phyloP scores from a whole-genome alignment of 2,888 invertebrate species.

The Athetis lepigone region DNA sequence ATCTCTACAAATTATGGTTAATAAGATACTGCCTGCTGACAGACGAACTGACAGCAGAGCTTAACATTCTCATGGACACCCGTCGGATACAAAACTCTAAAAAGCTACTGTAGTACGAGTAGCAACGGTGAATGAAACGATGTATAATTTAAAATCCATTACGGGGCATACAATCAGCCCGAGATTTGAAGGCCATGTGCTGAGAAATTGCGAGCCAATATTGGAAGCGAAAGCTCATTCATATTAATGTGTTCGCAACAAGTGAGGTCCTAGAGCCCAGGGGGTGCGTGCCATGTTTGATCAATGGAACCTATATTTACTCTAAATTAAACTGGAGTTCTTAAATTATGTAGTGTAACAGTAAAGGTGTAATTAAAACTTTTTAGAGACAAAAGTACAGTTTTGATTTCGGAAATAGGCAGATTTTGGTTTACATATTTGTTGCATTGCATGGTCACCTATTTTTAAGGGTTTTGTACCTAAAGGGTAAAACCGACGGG shows the following conservation, averaged over 20 bases:
- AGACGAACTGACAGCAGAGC: no score
- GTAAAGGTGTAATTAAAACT: no score
- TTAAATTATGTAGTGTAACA: constrained; percentile 7
- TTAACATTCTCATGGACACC: no score
- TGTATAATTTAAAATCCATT: constrained; percentile 83
- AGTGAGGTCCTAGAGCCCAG: constrained; percentile 38
- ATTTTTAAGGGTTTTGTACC: no score
- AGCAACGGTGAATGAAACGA: constrained; percentile 71
- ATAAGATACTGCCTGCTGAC: no score
- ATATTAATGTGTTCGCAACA: constrained; percentile 71
- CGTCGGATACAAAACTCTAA: no score
- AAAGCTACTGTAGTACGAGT: constrained; percentile 25
- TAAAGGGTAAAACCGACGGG: no score
- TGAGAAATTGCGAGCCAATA: constrained; percentile 61
- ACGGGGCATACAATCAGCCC: constrained; percentile 76
- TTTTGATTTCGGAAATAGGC: no score
- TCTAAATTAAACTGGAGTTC: constrained; percentile 16
- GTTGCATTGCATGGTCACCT: no score
- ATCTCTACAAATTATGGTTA: no score
- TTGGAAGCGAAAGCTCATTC: constrained; percentile 66
- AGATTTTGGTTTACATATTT: no score
- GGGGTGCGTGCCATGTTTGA: constrained; percentile 20
- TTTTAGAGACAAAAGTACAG: no score
- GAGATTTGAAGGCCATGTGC: constrained; percentile 68
- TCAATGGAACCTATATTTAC: constrained; percentile 17